Evolutionary conservation across 2,113 vertebrate species (phyloP).

Genomic region (Neogale vison): DNA sequence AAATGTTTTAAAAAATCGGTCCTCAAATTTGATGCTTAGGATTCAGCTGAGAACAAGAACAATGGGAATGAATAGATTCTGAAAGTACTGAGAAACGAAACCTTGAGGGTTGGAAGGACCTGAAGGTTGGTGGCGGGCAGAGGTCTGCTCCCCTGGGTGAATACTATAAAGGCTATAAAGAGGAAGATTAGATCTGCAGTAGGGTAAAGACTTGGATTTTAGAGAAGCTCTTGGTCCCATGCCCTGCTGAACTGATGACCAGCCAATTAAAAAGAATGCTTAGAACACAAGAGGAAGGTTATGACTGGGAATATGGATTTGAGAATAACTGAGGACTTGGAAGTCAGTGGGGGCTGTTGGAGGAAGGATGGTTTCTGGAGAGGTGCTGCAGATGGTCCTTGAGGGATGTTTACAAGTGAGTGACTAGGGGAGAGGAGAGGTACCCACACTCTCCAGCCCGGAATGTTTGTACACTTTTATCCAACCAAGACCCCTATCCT

Average conservation of each 20-base stretch:
- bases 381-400: too few relatives aligned
- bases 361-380: neutral
- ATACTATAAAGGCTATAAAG: neutral
- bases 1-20: neutral
- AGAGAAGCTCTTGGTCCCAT: neutral
- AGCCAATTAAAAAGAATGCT: neutral
- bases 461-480: neutral
- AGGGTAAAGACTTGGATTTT: neutral
- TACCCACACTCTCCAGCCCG: neutral
- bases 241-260: neutral
- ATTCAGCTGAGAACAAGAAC: neutral
- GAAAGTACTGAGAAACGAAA: neutral
- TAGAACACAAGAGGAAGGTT: neutral
- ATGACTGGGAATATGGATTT: neutral
- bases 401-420: neutral
- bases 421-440: neutral
- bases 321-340: neutral
- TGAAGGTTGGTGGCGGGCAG: neutral
- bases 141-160: neutral
- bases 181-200: neutral
- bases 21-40: neutral
- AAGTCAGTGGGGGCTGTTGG: neutral
- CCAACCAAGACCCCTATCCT: too few relatives aligned
- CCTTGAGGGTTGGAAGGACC: neutral
- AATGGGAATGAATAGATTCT: neutral